These are phyloP conservation scores for Semibalanus balanoides DNA, from an alignment of 1,140 invertebrate genomes.

Conservation along the genomic window DNA sequence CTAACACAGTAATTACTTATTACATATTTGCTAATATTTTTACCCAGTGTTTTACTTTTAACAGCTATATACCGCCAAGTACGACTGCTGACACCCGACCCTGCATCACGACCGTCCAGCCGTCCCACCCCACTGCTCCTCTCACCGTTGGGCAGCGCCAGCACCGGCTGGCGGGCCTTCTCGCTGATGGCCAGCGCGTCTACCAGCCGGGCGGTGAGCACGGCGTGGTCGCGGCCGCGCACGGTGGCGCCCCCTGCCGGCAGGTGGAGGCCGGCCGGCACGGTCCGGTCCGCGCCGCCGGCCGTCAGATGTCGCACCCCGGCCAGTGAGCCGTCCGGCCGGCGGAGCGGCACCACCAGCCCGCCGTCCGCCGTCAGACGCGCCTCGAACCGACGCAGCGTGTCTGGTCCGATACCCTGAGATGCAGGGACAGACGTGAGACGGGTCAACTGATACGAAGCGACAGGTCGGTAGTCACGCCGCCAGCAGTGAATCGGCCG, in stretches of 20 bases:
- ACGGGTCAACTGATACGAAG: too few species aligned
- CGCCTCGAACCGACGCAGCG: not conserved
- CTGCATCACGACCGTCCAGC: too few species aligned
- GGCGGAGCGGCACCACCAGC: not conserved
- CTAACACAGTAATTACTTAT: too few species aligned
- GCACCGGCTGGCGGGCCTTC: not conserved
- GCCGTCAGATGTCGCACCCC: not conserved
- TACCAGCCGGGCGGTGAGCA: not conserved
- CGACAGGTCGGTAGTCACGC: too few species aligned
- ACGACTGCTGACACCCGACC: too few species aligned
- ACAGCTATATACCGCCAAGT: too few species aligned
- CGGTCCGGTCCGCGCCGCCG: not conserved
- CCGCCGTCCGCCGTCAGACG: not conserved
- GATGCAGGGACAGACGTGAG: too few species aligned
- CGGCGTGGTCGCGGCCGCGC: not conserved
- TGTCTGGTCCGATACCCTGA: not conserved
- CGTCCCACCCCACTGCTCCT: too few species aligned
- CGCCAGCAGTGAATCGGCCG: too few species aligned
- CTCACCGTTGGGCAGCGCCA: not conserved
- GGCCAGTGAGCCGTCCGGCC: not conserved
- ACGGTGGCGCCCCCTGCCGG: not conserved
- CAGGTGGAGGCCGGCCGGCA: not conserved
- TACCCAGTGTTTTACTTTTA: too few species aligned
- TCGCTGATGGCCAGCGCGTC: not conserved
- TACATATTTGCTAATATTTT: too few species aligned